These are phyloP conservation scores for Idaea straminata DNA, from an alignment of 2,888 invertebrate species.

Conservation along the genomic window DNA sequence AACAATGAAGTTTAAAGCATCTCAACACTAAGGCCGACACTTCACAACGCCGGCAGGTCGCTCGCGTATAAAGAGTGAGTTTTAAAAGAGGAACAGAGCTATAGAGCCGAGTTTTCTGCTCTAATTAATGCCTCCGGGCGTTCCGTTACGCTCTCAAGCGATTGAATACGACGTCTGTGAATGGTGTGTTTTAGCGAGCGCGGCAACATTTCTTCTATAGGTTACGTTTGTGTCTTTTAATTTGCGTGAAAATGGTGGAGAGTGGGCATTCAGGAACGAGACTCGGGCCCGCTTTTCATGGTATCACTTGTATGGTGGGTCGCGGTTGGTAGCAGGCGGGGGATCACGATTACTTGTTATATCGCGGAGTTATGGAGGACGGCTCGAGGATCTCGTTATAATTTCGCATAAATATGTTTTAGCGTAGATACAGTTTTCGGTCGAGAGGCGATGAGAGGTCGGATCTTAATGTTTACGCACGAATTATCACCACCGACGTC, in stretches of 20 bases:
- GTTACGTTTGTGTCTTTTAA: conserved; percentile 74
- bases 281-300: conserved; percentile 55
- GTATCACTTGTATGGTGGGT: conserved; percentile 33
- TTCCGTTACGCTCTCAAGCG: conserved; percentile 70
- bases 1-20: conserved; percentile 52
- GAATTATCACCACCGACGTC: conserved; percentile 58
- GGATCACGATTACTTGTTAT: conserved; percentile 63
- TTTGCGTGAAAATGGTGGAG: conserved; percentile 76
- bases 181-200: conserved; percentile 72
- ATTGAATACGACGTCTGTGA: conserved; percentile 70
- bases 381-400: conserved; percentile 67
- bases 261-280: conserved; percentile 62
- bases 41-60: conserved; percentile 58
- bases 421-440: conserved; percentile 47
- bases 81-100: conserved; percentile 70
- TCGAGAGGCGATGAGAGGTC: conserved; percentile 39
- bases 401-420: conserved; percentile 74
- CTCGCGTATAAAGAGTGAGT: conserved; percentile 70
- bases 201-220: conserved; percentile 60
- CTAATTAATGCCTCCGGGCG: conserved; percentile 80
- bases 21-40: conserved; percentile 64
- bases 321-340: conserved; percentile 42
- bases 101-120: conserved; percentile 72
- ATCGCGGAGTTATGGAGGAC: conserved; percentile 43
- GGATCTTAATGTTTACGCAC: conserved; percentile 65